Conservation (phyloP, 2,797 vertebrate species). For the Etheostoma perlongum region DNA sequence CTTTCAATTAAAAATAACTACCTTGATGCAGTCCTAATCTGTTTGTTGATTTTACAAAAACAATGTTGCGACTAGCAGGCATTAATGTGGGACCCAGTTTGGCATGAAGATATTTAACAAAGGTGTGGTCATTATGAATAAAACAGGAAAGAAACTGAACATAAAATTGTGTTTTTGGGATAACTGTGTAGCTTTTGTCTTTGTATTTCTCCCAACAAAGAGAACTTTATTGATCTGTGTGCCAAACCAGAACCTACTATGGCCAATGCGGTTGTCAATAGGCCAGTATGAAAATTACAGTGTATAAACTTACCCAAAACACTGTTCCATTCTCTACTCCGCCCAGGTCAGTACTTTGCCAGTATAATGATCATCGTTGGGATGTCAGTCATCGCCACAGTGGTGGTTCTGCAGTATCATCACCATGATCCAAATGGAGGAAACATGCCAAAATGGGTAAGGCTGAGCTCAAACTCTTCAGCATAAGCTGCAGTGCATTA, state of each 20-base stretch:
- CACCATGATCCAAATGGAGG: slow-evolving; percentile 88
- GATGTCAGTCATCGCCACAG: slow-evolving; percentile 88
- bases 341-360: slow-evolving; percentile 89
- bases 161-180: background rate
- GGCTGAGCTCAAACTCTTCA: slow-evolving; percentile 27
- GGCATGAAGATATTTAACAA: background rate
- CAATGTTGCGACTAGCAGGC: background rate
- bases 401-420: slow-evolving; percentile 88
- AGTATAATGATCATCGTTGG: slow-evolving; percentile 90
- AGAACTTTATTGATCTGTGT: background rate
- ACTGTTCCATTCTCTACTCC: slow-evolving; percentile 17
- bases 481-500: background rate
- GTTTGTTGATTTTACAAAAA: slow-evolving; percentile 26
- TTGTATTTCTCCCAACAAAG: background rate
- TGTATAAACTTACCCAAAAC: slow-evolving; percentile 6
- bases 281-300: slow-evolving; percentile 6
- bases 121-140: background rate
- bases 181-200: background rate
- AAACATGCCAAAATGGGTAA: slow-evolving; percentile 89
- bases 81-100: background rate
- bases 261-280: background rate
- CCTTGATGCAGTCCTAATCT: slow-evolving; percentile 37
- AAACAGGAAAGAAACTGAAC: background rate
- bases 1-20: slow-evolving; percentile 49
- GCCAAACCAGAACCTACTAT: background rate